A percentile compares a stretch with the other conserved stretches of the same genome.
phyloP scores from a whole-genome alignment of 1,140 invertebrate species.

The Meloidogyne floridensis region DNA sequence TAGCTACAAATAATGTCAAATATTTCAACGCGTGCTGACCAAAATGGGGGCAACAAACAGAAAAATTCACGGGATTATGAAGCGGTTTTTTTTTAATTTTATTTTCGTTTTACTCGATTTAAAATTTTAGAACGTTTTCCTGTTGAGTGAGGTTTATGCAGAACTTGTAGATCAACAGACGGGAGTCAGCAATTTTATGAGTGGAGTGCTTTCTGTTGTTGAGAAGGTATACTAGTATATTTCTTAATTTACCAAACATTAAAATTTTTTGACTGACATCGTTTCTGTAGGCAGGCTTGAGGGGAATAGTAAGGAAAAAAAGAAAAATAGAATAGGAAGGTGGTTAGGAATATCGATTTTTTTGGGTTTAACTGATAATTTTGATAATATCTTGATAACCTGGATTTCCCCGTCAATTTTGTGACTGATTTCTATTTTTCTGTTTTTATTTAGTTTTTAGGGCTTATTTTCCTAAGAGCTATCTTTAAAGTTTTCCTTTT shows the following conservation, averaged over 20 bases:
- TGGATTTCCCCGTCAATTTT: neutral
- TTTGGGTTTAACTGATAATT: too few relatives aligned
- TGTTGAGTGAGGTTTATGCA: constrained; percentile 49
- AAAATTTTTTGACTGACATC: too few relatives aligned
- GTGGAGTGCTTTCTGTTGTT: constrained; percentile 49
- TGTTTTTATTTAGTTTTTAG: neutral
- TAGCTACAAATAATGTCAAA: neutral
- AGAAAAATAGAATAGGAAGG: too few relatives aligned
- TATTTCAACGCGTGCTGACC: neutral
- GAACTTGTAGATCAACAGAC: constrained; percentile 50
- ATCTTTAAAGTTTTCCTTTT: too few relatives aligned
- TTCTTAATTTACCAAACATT: too few relatives aligned
- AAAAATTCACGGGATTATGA: constrained; percentile 27
- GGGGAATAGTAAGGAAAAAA: too few relatives aligned
- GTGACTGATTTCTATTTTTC: neutral
- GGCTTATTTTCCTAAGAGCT: too few relatives aligned
- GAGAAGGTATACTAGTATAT: constrained; percentile 36
- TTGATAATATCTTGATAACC: too few relatives aligned
- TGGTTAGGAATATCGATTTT: too few relatives aligned
- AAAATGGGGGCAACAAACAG: neutral
- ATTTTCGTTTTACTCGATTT: constrained; percentile 22
- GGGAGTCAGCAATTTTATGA: constrained; percentile 34
- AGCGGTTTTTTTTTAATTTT: constrained; percentile 22
- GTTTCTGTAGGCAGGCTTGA: too few relatives aligned
- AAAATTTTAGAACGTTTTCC: constrained; percentile 46